Base-by-base conservation (phyloP, 2,113 vertebrate genomes). In the Chaenocephalus aceratus region DNA sequence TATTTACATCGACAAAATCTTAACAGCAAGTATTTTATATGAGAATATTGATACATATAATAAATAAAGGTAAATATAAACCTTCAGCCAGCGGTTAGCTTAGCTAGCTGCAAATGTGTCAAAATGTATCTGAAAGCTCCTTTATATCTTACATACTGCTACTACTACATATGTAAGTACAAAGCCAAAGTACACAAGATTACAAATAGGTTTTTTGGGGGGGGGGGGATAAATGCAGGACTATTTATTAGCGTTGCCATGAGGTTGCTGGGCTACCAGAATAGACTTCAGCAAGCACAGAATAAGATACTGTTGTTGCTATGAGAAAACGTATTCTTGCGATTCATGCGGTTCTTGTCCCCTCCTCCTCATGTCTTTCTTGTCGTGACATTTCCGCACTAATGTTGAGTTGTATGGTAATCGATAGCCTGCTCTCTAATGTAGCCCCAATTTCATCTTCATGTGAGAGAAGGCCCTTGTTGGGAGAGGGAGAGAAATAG, bases 371-470 rank as follows among this genome's bases (percentile, higher is more conserved):
- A 58, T 63, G 71, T 9, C 52, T 46, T 46, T 71, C 65, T 80
- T 60, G 60, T 56, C 41, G 49, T 83, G 83, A 58, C 30, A 45
- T 69, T 67, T 36, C 58, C 58, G 54, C 11, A 45, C 46, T 82
- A 69, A 45, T 72, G 57, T 52, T 74, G 46, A 64, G 48, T 54
- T 65, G 57, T 15, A 18, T 41, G 30, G 44, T 51, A 56, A 85
- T 74, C 57, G 34, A 83, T 83, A 34, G 68, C 34, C 49, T 60
- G 82, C 34, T 53, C 56, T 62, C 44, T 52, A 60, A 75, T 66
- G 82, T 60, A 65, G 51, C 51, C 46, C 36, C 10, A 11, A 51
- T 60, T 78, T 80, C 70, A 72, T 44, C 34, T 26, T 46, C 14
- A 34, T 65, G 45, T 75, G 30, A 81, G 65, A 65, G 41, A 30